phyloP scores from a whole-genome alignment of 2,888 invertebrate species.

The Habrosyne pyritoides region DNA sequence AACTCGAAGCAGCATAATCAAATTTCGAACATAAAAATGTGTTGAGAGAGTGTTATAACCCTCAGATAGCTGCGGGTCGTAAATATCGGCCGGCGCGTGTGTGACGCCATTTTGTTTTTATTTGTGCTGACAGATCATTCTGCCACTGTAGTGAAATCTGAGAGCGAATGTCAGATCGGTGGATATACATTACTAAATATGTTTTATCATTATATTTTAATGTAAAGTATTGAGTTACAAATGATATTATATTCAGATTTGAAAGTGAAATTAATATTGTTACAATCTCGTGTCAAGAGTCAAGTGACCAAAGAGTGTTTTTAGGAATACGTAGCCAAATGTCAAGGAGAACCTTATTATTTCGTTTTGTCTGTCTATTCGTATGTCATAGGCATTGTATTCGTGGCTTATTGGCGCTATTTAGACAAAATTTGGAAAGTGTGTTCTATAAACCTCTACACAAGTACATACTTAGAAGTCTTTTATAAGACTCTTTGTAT shows the following conservation, averaged over 20 bases:
- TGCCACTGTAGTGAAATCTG: neutral
- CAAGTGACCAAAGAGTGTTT: no score
- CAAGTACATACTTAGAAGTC: no score
- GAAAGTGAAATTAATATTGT: neutral
- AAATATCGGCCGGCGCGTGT: slow-evolving; percentile 9
- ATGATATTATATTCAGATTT: no score
- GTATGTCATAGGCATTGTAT: no score
- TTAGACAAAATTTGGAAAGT: no score
- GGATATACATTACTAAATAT: neutral
- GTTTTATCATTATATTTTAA: neutral
- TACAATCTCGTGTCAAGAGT: neutral
- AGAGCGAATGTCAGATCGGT: neutral
- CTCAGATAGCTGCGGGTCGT: slow-evolving; percentile 10
- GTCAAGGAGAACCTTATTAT: no score
- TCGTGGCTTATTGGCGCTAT: no score
- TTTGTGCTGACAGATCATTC: neutral
- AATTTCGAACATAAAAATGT: slow-evolving; percentile 7
- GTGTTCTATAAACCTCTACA: no score
- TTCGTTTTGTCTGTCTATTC: no score
- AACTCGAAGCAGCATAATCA: slow-evolving; percentile 6
- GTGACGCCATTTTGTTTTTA: slow-evolving; percentile 5
- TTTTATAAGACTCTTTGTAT: no score
- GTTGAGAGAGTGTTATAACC: slow-evolving; percentile 12
- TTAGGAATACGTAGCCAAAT: no score
- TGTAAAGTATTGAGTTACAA: no score